Base-by-base conservation (phyloP, 2,113 vertebrate genomes). In the Corapipo altera region DNA sequence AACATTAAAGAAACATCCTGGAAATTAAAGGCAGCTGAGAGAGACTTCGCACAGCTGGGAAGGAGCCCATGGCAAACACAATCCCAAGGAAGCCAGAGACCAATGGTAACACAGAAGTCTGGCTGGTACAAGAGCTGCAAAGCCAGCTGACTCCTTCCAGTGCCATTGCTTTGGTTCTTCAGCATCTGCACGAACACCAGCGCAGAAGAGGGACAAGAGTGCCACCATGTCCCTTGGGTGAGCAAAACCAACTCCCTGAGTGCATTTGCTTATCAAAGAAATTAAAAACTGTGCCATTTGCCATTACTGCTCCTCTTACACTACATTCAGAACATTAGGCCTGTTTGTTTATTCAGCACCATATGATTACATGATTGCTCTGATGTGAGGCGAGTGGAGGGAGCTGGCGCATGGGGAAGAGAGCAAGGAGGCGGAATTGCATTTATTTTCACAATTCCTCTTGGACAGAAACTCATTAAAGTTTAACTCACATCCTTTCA, bases 261-360 rank as follows among this genome's bases (percentile, higher is more conserved):
- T n/a, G n/a, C 23, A 44, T 55, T 52, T 79, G 48, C 74, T 95
- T 91, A 92, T 78, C 46, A 84, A 73, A 93, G 61, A 87, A 91
- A 69, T 66, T 61, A 21, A 74, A 84, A 66, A 75, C 75, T 49
- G 11, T 91, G 76, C 33, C 66, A 66, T 58, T 92, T 96, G 55
- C 69, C 55, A 59, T 90, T 86, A 79, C 71, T 65, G 73, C 57
- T 93, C 91, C 4, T 0, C 80, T 91, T 76, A 64, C 9, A 67
- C n/a, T 62, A 67, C 67, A 55, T 75, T 80, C 62, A 51, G 51
- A 96, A 74, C 91, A 72, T 87, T 33, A 86, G 54, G n/a, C 76
- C 16, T 1, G 75, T 73, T 67, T 92, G 92, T 96, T 96, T 97
- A 80, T 92, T 85, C 89, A 96, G 79, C 84, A 92, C 46, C 58